A percentile compares a stretch with the other conserved stretches of the same genome.
Conservation (phyloP, 2,797 vertebrate species). For the Danio albolineatus region DNA sequence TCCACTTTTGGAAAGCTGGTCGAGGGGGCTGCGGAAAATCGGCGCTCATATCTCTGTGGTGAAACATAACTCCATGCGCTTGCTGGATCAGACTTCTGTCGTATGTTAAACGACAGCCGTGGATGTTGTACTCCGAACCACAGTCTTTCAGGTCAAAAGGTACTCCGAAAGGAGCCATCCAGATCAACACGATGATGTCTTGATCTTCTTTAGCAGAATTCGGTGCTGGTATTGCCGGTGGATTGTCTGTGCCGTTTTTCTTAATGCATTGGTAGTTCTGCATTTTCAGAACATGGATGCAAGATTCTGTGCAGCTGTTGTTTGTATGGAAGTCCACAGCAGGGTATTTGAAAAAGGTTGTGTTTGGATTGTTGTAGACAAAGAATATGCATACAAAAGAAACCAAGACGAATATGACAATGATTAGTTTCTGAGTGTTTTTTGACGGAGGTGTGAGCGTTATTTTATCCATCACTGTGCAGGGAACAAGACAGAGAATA, state of each 20-base stretch:
- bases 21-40: slow-evolving; percentile 37
- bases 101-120: slow-evolving; percentile 9
- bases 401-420: not conserved
- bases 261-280: not conserved
- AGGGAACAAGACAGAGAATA: not conserved
- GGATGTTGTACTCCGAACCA: not conserved
- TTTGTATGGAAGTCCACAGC: not conserved
- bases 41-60: slow-evolving; percentile 52
- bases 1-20: slow-evolving; percentile 63
- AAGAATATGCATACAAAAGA: not conserved
- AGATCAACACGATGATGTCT: slow-evolving; percentile 36
- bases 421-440: not conserved
- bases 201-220: not conserved
- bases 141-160: not conserved
- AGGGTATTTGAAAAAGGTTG: not conserved
- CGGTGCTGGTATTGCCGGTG: not conserved
- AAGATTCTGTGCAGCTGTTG: not conserved
- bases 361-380: not conserved
- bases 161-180: slow-evolving; percentile 38
- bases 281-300: not conserved
- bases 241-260: not conserved
- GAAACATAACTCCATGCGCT: slow-evolving; percentile 61
- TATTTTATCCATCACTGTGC: not conserved
- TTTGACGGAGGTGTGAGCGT: not conserved
- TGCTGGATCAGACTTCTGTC: slow-evolving; percentile 35